A percentile compares a stretch with the other conserved stretches of the same genome.
Conservation (phyloP, 2,113 vertebrate genomes). For the Epinephelus fuscoguttatus region DNA sequence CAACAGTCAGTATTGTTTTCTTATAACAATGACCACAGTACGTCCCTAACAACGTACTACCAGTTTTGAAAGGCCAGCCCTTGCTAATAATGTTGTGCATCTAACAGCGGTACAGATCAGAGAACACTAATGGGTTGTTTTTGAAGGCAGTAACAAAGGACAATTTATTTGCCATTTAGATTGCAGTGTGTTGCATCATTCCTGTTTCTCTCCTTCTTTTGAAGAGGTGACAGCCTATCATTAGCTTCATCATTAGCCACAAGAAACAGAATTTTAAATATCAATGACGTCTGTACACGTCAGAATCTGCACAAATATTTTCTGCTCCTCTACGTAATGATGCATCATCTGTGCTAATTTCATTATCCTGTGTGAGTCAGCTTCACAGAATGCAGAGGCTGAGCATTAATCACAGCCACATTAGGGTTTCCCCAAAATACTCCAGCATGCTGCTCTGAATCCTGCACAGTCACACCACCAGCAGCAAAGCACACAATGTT, state of each 20-base stretch:
- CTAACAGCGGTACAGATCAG: not conserved
- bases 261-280: not conserved
- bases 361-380: slow-evolving; percentile 19
- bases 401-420: slow-evolving; percentile 15
- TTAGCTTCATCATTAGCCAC: not conserved
- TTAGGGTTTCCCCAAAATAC: slow-evolving; percentile 41
- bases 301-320: not conserved
- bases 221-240: not conserved
- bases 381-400: slow-evolving; percentile 24
- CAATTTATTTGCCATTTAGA: not conserved
- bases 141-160: not conserved
- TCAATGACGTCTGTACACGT: not conserved
- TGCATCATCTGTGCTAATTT: slow-evolving; percentile 19
- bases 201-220: not conserved
- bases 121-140: not conserved
- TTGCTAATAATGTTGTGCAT: not conserved
- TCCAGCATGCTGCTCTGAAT: slow-evolving; percentile 4
- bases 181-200: not conserved
- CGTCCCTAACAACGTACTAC: not conserved
- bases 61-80: not conserved
- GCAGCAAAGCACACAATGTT: slow-evolving; percentile 17
- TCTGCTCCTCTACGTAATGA: not conserved
- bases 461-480: not conserved
- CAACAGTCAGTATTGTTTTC: not conserved
- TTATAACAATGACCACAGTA: not conserved